Percentiles rank a stretch among this genome's conserved stretches.
phyloP scores from a whole-genome alignment of 2,888 invertebrate genomes.

The Autographa gamma region DNA sequence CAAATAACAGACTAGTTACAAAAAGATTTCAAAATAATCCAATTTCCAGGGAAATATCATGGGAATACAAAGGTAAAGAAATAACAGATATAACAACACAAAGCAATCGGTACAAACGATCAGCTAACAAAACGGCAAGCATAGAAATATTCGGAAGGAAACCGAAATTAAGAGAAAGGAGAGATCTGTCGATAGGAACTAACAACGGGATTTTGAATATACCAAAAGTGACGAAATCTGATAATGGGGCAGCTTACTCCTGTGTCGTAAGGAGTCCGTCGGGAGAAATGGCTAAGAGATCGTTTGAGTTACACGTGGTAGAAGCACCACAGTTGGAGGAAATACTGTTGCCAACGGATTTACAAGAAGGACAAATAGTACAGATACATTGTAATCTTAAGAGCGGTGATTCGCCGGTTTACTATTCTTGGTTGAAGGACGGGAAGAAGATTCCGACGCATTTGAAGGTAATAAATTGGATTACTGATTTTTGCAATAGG shows the following conservation, averaged over 20 bases:
- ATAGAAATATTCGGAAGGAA: conserved; percentile 85
- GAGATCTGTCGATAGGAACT: conserved; percentile 71
- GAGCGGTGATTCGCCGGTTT: conserved; percentile 92
- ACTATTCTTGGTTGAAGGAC: conserved; percentile 92
- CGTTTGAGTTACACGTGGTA: conserved; percentile 91
- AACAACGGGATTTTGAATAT: conserved; percentile 89
- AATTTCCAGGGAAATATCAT: conserved; percentile 82
- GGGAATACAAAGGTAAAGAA: conserved; percentile 86
- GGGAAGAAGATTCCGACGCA: conserved; percentile 90
- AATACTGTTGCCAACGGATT: conserved; percentile 93
- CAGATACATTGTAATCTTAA: conserved; percentile 95
- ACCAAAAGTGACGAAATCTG: conserved; percentile 89
- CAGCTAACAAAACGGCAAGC: conserved; percentile 72
- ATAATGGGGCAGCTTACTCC: conserved; percentile 93
- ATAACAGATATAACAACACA: conserved; percentile 74
- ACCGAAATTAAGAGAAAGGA: conserved; percentile 83
- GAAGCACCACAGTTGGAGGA: conserved; percentile 95
- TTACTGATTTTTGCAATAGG: too few species aligned
- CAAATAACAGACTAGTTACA: neutral
- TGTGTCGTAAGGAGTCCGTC: conserved; percentile 93
- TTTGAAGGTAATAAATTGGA: conserved; percentile 87
- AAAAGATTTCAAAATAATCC: conserved; percentile 19
- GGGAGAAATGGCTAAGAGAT: conserved; percentile 93
- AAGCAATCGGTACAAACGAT: conserved; percentile 77
- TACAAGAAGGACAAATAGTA: conserved; percentile 95